These are phyloP conservation scores for Tuberolachnus salignus DNA, from an alignment of 2,888 invertebrate species.

Conservation along the genomic window DNA sequence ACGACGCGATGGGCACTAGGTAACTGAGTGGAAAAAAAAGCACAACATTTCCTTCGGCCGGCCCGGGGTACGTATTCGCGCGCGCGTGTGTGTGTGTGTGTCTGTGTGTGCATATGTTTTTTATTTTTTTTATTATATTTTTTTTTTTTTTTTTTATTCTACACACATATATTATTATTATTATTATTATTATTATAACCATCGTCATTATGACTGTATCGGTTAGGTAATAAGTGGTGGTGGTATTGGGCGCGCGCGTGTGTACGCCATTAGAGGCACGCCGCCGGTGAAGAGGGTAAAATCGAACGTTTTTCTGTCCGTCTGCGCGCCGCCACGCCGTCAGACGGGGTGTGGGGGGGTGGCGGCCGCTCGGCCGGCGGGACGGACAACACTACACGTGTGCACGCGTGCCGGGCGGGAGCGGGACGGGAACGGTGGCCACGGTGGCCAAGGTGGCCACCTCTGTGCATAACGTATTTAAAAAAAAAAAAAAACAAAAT, in stretches of 20 bases:
- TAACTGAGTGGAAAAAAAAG: constrained; percentile 43
- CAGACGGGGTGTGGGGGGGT: too few relatives aligned
- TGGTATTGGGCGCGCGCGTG: background rate
- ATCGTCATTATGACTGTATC: too few relatives aligned
- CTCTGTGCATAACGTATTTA: too few relatives aligned
- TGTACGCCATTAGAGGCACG: background rate
- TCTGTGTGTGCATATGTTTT: background rate
- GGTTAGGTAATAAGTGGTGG: constrained; percentile 23
- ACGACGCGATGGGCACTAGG: constrained; percentile 44
- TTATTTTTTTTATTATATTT: too few relatives aligned
- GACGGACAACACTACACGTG: too few relatives aligned
- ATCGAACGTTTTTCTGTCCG: constrained; percentile 36
- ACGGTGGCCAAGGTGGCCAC: too few relatives aligned
- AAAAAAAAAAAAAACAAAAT: too few relatives aligned
- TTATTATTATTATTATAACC: too few relatives aligned
- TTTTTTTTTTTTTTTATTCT: background rate
- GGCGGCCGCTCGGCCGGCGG: too few relatives aligned
- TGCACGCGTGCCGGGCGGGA: too few relatives aligned
- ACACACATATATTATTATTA: background rate
- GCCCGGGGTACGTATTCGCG: background rate
- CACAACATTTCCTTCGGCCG: constrained; percentile 39
- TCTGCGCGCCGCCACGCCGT: background rate
- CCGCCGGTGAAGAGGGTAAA: constrained; percentile 29
- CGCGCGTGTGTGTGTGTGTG: background rate
- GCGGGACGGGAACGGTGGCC: too few relatives aligned